Evolutionary conservation across 2,888 invertebrate genomes (phyloP).

Genomic region (Caradrina kadenii): DNA sequence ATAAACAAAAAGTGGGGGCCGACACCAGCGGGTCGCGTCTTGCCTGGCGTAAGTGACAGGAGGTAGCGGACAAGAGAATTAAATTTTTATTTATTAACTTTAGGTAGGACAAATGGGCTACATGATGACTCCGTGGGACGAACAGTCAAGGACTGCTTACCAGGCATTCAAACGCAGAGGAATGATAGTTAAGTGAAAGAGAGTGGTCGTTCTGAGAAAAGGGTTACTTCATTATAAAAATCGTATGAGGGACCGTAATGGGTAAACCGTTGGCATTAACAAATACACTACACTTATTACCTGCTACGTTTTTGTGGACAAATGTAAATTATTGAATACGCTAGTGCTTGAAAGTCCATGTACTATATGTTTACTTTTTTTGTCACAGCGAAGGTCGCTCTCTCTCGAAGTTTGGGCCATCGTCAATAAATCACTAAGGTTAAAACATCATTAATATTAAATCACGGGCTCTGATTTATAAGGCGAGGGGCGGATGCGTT

Average conservation of each 20-base stretch:
- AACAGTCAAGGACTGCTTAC: not conserved
- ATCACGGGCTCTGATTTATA: constrained; percentile 85
- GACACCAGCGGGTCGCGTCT: constrained; percentile 55
- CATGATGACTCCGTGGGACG: too few relatives aligned
- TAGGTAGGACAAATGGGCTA: too few relatives aligned
- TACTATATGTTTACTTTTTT: not conserved
- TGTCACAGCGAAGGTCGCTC: constrained; percentile 16
- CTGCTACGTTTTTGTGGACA: too few relatives aligned
- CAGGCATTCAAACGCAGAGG: too few relatives aligned
- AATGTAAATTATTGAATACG: too few relatives aligned
- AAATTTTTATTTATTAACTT: not conserved
- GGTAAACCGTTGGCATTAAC: too few relatives aligned
- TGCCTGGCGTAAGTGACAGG: constrained; percentile 45
- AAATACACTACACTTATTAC: too few relatives aligned
- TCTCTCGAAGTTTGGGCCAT: constrained; percentile 63
- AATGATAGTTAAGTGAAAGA: too few relatives aligned
- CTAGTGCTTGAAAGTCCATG: not conserved
- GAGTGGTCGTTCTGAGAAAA: not conserved
- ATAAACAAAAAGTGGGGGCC: constrained; percentile 86
- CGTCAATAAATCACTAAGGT: constrained; percentile 88
- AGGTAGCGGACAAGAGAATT: constrained; percentile 49
- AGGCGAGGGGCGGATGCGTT: constrained; percentile 74
- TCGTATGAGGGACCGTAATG: not conserved
- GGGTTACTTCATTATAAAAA: not conserved
- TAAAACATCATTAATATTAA: constrained; percentile 91